A percentile compares a stretch with the other conserved stretches of the same genome.
These are phyloP conservation scores for Blennius ocellaris DNA, from an alignment of 2,113 vertebrate species.

Conservation along the genomic window DNA sequence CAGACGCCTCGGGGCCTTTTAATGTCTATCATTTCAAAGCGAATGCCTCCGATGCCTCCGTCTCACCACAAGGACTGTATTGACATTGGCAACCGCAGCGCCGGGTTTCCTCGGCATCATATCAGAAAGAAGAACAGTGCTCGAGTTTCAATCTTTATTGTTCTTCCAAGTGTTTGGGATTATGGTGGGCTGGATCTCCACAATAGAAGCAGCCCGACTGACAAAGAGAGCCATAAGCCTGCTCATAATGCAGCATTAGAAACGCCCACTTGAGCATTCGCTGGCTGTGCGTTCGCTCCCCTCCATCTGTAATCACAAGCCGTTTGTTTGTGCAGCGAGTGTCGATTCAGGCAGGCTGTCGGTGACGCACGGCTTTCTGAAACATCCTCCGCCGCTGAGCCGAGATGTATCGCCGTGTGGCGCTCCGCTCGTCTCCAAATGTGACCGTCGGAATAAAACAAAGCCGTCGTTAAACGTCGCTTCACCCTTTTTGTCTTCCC, in stretches of 20 bases:
- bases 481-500: constrained; percentile 16
- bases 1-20: no score
- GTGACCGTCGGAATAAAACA: no score
- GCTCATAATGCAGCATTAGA: neutral
- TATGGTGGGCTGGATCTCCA: neutral
- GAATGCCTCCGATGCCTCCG: no score
- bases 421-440: constrained; percentile 6
- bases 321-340: constrained; percentile 26
- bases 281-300: constrained; percentile 24
- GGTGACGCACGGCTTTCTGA: constrained; percentile 62
- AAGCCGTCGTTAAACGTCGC: constrained; percentile 21
- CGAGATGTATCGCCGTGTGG: constrained; percentile 59
- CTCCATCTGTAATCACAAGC: constrained; percentile 31
- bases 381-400: constrained; percentile 70
- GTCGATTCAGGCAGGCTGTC: constrained; percentile 25
- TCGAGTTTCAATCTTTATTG: no score
- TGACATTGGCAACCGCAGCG: no score
- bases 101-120: no score
- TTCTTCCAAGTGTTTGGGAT: no score
- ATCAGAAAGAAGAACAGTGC: no score
- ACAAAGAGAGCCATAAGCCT: constrained; percentile 23
- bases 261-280: constrained; percentile 42
- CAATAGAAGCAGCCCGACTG: neutral
- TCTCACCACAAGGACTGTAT: no score
- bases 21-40: no score